Base-by-base conservation (phyloP, 2,113 vertebrate genomes). In the Rhagologus leucostigma region DNA sequence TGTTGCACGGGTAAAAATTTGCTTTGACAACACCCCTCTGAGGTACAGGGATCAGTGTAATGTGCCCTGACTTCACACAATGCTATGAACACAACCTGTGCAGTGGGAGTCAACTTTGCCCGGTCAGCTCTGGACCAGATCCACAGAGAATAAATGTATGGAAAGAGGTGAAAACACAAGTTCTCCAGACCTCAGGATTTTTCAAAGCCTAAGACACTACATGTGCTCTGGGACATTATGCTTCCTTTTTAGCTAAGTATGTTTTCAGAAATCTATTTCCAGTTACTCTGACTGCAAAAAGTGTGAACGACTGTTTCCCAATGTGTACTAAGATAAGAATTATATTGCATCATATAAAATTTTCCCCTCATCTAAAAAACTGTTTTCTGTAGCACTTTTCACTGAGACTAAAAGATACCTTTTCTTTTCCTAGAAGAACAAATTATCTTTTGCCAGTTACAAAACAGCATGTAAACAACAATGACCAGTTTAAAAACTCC, bases 11-110 rank as follows among this genome's bases (percentile, higher is more conserved):
- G 47, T 55, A 80, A 41, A 89, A 90, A 93, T 88, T 77, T 71
- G 44, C 71, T 93, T 87, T 97, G 95, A 95, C 95, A 93, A 88
- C 63, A 96, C 14, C 73, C 71, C 91, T 91, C 59, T 63, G 93
- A 95, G 87, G 84, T 67, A 15, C 75, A 60, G 56, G 52, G 67
- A 86, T 90, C 92, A 88, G 39, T 2, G 56, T 70, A 86, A 96
- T 6, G 9, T 46, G 82, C 68, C 89, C 82, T 56, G 91, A 91
- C 93, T 94, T 47, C 82, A 85, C 92, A 81, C 67, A 19, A 32
- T 26, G 75, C 93, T 77, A 59, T 0, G 3, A 90, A 74, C 67
- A 81, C 63, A 75, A 57, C 85, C 82, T 74, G 56, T 70, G 64
- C 1, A 4, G 17, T 27, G 71, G 79, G 68, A 96, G 24, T 70